A percentile compares a stretch with the other conserved stretches of the same genome.
Evolutionary conservation across 2,797 vertebrate species (phyloP).

Genomic region (Muscicapa comitata): DNA sequence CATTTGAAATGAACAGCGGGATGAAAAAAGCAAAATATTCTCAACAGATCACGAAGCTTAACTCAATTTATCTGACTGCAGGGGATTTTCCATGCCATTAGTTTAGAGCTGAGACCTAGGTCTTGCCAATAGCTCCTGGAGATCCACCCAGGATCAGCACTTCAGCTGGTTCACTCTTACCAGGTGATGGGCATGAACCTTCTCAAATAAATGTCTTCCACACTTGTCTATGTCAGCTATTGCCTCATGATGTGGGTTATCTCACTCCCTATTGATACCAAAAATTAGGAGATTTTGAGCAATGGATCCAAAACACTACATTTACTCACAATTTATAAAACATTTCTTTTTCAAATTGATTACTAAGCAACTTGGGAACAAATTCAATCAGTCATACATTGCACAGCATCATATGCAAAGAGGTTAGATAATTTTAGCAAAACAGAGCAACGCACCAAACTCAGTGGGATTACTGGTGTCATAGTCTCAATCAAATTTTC

Average conservation of each 20-base stretch:
- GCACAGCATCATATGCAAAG: neutral
- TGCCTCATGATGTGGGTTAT: neutral
- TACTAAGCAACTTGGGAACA: neutral
- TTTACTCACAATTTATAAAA: neutral
- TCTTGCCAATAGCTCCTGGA: neutral
- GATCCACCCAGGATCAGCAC: neutral
- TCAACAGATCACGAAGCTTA: neutral
- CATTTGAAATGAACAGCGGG: neutral
- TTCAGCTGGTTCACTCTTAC: neutral
- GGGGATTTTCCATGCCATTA: neutral
- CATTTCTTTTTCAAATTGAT: neutral
- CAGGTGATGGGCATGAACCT: neutral
- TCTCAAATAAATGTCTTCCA: neutral
- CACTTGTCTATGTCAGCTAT: fast-evolving
- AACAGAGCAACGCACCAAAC: neutral
- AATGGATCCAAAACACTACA: neutral
- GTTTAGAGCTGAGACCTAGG: neutral
- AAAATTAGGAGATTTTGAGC: neutral
- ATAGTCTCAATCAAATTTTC: neutral
- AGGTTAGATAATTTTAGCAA: neutral
- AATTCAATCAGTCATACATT: neutral
- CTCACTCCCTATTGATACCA: neutral
- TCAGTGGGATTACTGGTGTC: neutral
- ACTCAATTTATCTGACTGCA: neutral
- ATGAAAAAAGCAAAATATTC: neutral